A percentile compares a stretch with the other conserved stretches of the same genome.
These are phyloP conservation scores for Otis tarda DNA, from an alignment of 2,113 vertebrate genomes.

Conservation along the genomic window DNA sequence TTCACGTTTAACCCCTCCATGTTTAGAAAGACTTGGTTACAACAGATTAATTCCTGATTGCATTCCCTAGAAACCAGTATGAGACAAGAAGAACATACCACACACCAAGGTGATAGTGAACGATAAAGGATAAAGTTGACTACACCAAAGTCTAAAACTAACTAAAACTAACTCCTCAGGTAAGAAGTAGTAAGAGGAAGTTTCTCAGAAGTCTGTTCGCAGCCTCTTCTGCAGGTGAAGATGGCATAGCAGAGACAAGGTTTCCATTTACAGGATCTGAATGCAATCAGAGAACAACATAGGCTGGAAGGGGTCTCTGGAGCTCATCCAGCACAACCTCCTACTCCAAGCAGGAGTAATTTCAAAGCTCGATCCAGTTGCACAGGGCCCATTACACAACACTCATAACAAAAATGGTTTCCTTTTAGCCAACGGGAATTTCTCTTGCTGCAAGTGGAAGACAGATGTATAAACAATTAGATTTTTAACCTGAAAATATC, in stretches of 20 bases:
- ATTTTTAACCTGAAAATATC: slow-evolving; percentile 11
- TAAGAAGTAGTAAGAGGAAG: background rate
- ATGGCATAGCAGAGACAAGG: background rate
- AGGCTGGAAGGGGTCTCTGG: background rate
- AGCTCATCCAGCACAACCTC: background rate
- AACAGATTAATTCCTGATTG: background rate
- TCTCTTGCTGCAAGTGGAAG: background rate
- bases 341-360: background rate
- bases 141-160: background rate
- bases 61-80: background rate
- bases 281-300: background rate
- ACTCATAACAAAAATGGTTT: background rate
- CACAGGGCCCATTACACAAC: background rate
- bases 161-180: background rate
- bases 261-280: background rate
- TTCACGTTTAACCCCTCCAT: background rate
- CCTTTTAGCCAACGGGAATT: background rate
- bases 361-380: background rate
- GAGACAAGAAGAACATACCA: background rate
- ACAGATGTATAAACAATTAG: background rate
- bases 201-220: background rate
- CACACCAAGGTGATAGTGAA: background rate
- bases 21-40: background rate
- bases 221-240: background rate
- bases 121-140: background rate